Conservation (phyloP, 2,888 invertebrate genomes). For the Hypercompe scribonia region DNA sequence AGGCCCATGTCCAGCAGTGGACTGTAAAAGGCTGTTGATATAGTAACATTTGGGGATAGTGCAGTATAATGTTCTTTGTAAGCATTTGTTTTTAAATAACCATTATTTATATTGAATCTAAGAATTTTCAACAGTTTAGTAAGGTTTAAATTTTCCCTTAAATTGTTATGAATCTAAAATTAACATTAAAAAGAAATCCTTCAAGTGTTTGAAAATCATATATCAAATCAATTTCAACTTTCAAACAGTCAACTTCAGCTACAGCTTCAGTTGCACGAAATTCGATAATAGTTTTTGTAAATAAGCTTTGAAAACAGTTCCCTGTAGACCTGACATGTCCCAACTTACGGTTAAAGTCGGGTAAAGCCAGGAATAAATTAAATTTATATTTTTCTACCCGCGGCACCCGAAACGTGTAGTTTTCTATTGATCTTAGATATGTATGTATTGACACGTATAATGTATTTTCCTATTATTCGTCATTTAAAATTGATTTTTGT, state of each 20-base stretch:
- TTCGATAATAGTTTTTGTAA: slow-evolving; percentile 21
- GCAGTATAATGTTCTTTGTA: not conserved
- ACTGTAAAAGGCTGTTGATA: too few relatives aligned
- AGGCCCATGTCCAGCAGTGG: too few relatives aligned
- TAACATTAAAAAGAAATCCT: not conserved
- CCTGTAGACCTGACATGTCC: slow-evolving; percentile 11
- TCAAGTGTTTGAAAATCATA: not conserved
- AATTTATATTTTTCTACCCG: slow-evolving; percentile 16
- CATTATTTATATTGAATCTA: not conserved
- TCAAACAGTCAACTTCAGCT: slow-evolving; percentile 3
- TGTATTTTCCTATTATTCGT: not conserved
- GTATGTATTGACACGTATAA: not conserved
- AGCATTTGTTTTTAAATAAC: not conserved
- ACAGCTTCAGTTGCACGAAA: slow-evolving; percentile 5
- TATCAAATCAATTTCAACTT: slow-evolving; percentile 6
- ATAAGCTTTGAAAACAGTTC: slow-evolving; percentile 19
- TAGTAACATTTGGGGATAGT: not conserved
- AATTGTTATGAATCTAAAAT: not conserved
- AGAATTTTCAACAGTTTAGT: not conserved
- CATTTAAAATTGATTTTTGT: not conserved
- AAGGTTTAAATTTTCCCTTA: not conserved
- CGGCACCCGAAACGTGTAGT: not conserved
- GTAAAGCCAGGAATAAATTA: slow-evolving; percentile 21
- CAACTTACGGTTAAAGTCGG: slow-evolving; percentile 17
- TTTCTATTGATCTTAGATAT: slow-evolving; percentile 4